Evolutionary conservation across 1,140 invertebrate species (phyloP), one percentile per base, ranked within the genome.

Genomic region (Diabrotica undecimpunctata): DNA sequence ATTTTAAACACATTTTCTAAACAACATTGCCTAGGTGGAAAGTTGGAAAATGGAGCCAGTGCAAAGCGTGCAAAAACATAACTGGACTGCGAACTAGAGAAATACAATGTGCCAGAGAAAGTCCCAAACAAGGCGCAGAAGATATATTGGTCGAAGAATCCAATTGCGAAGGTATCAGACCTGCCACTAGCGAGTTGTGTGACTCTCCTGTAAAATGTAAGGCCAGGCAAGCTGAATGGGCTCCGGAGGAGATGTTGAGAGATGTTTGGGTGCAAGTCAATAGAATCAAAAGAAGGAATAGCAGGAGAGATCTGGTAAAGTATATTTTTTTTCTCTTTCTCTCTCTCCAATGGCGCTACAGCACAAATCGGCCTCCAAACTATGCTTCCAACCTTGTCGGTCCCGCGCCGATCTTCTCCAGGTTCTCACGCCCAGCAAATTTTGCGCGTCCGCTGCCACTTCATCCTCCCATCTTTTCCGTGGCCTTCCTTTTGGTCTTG

Each of bases 11-110:
- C n/a, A n/a, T n/a, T n/a, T n/a, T n/a, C 9, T 36, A 35, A 14
- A 37, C 10, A 11, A 35, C 38, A 37, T 14, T 11, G 46, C 69
- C 39, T 54, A 82, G 83, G 69, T 84, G 83, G 83, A 74, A 81
- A 58, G 77, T 81, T 8, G 82, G 82, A 39, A 78, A 78, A 62
- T 84, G 83, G 83, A 78, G 81, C 51, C 74, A 75, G 39, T 84
- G 83, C 67, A 77, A 70, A 53, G 81, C 81, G 6, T 84, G 82
- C 66, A 76, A 79, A 54, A 76, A 77, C 25, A 77, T 79, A 68
- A 75, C 76, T 14, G 83, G 83, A 7, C 66, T 74, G 1, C 72
- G 71, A 38, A 75, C 68, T 46, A 74, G 83, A 7, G 77, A 77
- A 59, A 80, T 84, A 12, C 80, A 82, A 50, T 84, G 83, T 59